Conservation (phyloP, 2,113 vertebrate genomes). For the Muntiacus reevesi region DNA sequence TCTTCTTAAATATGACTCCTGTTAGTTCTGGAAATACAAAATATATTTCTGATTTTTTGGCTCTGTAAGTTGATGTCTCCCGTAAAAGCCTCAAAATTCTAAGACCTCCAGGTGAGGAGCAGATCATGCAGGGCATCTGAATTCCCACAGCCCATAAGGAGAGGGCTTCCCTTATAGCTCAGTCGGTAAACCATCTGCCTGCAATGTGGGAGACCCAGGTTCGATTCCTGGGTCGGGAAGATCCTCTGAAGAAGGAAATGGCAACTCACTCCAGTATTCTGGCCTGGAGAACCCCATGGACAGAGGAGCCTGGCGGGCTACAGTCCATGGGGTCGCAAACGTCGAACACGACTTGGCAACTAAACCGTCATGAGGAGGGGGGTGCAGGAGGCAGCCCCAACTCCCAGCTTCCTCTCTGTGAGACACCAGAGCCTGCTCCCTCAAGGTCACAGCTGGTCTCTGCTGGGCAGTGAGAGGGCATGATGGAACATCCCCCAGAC, state of each 20-base stretch:
- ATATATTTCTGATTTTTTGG: neutral
- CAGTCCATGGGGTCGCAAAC: neutral
- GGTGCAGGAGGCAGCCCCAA: neutral
- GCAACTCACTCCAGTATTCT: neutral
- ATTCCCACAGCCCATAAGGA: neutral
- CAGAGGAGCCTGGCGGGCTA: neutral
- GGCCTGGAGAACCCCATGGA: neutral
- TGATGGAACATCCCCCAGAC: neutral
- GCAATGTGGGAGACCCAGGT: fast-evolving
- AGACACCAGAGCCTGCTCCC: neutral
- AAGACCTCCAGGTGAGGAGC: neutral
- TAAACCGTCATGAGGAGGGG: neutral
- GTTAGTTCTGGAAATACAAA: neutral
- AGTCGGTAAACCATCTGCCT: neutral
- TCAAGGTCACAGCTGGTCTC: neutral
- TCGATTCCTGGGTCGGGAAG: fast-evolving
- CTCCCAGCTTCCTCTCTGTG: neutral
- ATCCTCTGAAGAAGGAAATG: neutral
- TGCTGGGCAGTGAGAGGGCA: too few relatives aligned
- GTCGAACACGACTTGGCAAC: neutral
- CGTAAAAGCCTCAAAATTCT: neutral
- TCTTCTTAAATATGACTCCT: neutral
- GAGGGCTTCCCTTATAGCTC: neutral
- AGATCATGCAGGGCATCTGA: neutral
- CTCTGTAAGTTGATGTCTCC: neutral